Percentiles rank a stretch among this genome's conserved stretches.
Evolutionary conservation across 2,797 vertebrate species (phyloP).

Genomic region (Sternarchorhynchus goeldii): DNA sequence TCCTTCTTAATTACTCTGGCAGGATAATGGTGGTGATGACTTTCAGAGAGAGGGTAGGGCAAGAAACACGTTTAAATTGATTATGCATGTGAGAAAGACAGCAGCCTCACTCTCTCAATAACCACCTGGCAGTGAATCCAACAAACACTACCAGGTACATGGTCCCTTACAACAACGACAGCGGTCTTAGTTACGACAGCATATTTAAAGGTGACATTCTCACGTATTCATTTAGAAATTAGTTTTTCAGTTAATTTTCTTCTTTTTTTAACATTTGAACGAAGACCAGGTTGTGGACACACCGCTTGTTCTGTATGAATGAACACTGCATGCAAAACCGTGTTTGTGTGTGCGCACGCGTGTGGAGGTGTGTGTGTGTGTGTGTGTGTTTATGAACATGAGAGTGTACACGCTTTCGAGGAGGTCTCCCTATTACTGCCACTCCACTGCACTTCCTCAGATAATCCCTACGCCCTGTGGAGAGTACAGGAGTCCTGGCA

Average conservation of each 20-base stretch:
- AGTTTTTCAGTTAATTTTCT: constrained; percentile 1
- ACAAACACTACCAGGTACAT: neutral
- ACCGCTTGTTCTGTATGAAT: constrained; percentile 64
- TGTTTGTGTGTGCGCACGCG: neutral
- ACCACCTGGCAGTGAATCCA: neutral
- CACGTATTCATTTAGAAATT: neutral
- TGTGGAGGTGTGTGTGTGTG: constrained; percentile 36
- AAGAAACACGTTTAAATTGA: constrained; percentile 34
- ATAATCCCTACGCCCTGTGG: constrained; percentile 74
- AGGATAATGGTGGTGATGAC: constrained; percentile 59
- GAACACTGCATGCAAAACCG: constrained; percentile 46
- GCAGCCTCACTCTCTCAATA: neutral
- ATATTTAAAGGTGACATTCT: neutral
- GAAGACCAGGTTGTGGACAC: constrained; percentile 4
- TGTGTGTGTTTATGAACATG: constrained; percentile 56
- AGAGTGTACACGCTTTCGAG: constrained; percentile 52
- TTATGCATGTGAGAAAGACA: constrained; percentile 12
- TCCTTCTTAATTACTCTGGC: constrained; percentile 58
- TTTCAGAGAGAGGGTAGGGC: constrained; percentile 51
- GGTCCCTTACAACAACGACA: neutral
- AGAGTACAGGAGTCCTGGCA: constrained; percentile 57
- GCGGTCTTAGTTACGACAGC: neutral
- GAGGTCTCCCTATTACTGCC: constrained; percentile 72
- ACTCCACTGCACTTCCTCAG: constrained; percentile 82
- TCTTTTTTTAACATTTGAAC: neutral